A percentile compares a stretch with the other conserved stretches of the same genome.
These are phyloP conservation scores for Polyploca ridens DNA, from an alignment of 2,888 invertebrate genomes.

Conservation along the genomic window DNA sequence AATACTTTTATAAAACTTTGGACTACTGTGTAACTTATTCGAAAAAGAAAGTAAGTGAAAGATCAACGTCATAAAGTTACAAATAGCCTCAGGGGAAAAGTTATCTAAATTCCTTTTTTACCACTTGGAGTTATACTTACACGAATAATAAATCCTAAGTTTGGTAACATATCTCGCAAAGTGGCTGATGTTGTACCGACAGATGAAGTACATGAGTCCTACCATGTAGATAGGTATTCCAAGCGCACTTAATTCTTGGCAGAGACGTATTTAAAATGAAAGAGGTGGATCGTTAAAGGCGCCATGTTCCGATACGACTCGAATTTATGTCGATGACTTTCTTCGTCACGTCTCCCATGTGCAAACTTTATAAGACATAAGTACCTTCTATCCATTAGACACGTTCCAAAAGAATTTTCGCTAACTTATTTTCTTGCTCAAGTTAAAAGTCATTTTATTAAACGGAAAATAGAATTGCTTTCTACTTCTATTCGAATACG, in stretches of 20 bases:
- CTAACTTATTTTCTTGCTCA: slow-evolving; percentile 1
- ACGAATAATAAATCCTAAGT: slow-evolving; percentile 7
- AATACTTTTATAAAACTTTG: neutral
- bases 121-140: neutral
- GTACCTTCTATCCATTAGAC: slow-evolving; percentile 11
- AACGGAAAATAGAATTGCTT: no score
- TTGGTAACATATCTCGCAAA: neutral
- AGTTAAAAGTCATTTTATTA: neutral
- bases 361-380: slow-evolving; percentile 37
- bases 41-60: slow-evolving; percentile 8
- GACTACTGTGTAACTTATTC: neutral
- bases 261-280: slow-evolving; percentile 29
- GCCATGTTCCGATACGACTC: slow-evolving; percentile 55
- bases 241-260: slow-evolving; percentile 33
- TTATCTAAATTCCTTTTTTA: slow-evolving; percentile 12
- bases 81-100: neutral
- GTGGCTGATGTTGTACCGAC: neutral
- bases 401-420: slow-evolving; percentile 22
- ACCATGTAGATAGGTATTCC: slow-evolving; percentile 13
- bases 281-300: slow-evolving; percentile 40
- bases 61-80: neutral
- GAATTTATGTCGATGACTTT: slow-evolving; percentile 57
- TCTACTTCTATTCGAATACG: neutral
- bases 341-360: slow-evolving; percentile 46
- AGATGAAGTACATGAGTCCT: neutral